Evolutionary conservation across 2,888 invertebrate genomes (phyloP), one percentile per base, ranked within the genome.

Genomic region (Theristus sp.): DNA sequence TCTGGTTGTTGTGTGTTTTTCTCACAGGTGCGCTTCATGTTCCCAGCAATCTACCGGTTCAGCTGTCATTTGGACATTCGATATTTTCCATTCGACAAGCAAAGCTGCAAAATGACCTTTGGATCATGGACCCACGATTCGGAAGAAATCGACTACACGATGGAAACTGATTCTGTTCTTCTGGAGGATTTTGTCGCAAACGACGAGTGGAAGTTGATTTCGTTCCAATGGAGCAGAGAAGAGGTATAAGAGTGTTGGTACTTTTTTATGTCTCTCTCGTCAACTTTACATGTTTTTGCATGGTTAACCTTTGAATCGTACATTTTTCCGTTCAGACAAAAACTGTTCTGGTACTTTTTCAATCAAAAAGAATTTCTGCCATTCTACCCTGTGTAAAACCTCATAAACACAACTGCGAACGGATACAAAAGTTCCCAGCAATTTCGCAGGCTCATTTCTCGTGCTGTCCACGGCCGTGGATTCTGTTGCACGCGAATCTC

Each of bases 101-200:
- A 86, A 75, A 81, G 82, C 68, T 86, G 86, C 71, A 82, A 82
- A 56, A 81, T 86, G 80, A 85, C 85, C 75, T 86, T 85, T 84
- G 84, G 85, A 0, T 85, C 85, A 0, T 86, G 86, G 86, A 86
- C 86, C 0, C 86, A 86, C 72, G 85, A 85, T 67, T 2, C 26
- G 24, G 28, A 85, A 85, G 38, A 17, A 6, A 38, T 38, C 38
- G 17, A 38, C 38, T 38, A 38, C 38, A 38, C 38, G 10, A 17
- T 17, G 6, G 38, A 38, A 38, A 6, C 3, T 1, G 46, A 26
- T 6, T 22, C 24, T 20, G 64, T 63, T 24, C 22, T 24, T 10
- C 25, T 38, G 6, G 38, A 38, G 17, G 38, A 38, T 17, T 38
- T 13, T 17, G 38, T 38, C 10, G 6, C 38, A 17, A 6, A 38